Percentiles rank a stretch among this genome's conserved stretches.
These are phyloP conservation scores for Cephalopterus ornatus DNA, from an alignment of 2,113 vertebrate genomes.

Conservation along the genomic window DNA sequence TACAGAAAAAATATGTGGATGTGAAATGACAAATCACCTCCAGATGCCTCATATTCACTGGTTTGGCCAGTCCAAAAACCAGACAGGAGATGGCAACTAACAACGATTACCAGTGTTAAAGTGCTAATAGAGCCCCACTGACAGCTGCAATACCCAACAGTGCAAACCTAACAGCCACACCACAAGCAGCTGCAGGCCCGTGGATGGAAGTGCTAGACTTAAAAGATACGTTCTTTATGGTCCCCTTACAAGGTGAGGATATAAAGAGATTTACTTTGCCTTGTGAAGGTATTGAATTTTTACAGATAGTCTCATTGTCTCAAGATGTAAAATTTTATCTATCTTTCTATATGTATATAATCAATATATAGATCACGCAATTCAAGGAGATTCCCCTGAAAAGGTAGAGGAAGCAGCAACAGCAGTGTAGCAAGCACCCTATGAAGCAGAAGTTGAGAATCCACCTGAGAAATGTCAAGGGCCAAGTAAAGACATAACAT, in stretches of 20 bases:
- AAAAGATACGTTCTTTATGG: neutral
- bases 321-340: neutral
- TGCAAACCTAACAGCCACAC: neutral
- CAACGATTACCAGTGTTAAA: neutral
- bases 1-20: neutral
- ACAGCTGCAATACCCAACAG: neutral
- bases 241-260: neutral
- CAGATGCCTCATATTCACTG: neutral
- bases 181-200: neutral
- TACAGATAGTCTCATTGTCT: neutral
- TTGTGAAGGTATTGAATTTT: neutral
- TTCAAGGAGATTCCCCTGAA: neutral
- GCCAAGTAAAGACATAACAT: fast-evolving
- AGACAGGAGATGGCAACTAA: neutral
- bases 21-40: neutral
- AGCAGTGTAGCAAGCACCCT: neutral
- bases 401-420: neutral
- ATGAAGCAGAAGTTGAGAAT: neutral
- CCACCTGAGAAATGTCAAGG: neutral
- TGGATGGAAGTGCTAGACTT: neutral
- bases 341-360: too few relatives aligned
- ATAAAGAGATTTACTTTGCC: neutral
- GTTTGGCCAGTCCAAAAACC: neutral
- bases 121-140: neutral
- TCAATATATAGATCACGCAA: neutral